These are phyloP conservation scores for Myotis findleyi DNA, from an alignment of 2,797 vertebrate species.

Conservation along the genomic window DNA sequence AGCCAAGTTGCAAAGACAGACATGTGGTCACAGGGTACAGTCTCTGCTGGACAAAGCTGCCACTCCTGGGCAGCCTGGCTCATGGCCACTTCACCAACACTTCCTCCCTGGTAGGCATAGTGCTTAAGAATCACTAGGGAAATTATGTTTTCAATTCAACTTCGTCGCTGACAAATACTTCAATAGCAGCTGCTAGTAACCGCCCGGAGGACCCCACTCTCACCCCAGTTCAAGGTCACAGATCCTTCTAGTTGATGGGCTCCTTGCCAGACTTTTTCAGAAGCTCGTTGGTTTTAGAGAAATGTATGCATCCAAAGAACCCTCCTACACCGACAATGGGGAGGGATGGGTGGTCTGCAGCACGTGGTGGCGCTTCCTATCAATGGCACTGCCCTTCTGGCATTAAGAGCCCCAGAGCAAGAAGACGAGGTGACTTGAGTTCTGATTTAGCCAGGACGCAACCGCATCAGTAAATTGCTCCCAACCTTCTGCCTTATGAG, in stretches of 20 bases:
- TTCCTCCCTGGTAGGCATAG: neutral
- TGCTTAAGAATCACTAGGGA: neutral
- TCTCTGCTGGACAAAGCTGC: neutral
- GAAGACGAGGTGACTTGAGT: no score
- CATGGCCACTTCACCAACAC: neutral
- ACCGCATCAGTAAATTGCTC: no score
- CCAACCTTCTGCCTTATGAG: no score
- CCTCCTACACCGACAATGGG: conserved; percentile 94
- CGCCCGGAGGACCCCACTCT: neutral
- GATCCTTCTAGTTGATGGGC: conserved; percentile 93
- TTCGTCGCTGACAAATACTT: neutral
- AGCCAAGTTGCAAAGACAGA: neutral
- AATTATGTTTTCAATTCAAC: neutral
- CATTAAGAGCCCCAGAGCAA: no score
- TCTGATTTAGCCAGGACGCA: no score
- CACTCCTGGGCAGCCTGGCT: neutral
- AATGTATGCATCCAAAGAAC: conserved; percentile 95
- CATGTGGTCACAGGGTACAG: neutral
- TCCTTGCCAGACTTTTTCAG: conserved; percentile 92
- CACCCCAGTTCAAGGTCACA: conserved; percentile 83
- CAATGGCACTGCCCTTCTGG: no score
- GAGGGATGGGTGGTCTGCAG: conserved; percentile 95
- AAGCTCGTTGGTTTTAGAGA: conserved; percentile 95
- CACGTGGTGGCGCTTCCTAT: conserved; percentile 92
- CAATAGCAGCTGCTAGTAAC: neutral